Evolutionary conservation across 2,888 invertebrate species (phyloP).

Genomic region (Heliconius sara): DNA sequence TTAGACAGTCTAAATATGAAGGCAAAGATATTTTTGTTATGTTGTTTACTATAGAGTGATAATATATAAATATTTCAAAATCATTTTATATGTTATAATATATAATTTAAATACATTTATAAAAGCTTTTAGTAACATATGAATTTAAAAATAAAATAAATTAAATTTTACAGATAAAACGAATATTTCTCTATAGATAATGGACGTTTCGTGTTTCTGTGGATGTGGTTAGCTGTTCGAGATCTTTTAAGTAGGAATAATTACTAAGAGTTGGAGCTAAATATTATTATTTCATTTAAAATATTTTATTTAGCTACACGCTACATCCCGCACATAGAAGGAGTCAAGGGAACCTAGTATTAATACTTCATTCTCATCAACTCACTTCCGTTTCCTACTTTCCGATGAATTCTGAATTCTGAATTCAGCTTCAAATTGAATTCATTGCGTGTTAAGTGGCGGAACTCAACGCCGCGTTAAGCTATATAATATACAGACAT

Average conservation of each 20-base stretch:
- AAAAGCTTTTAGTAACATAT: constrained; percentile 30
- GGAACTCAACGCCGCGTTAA: background rate
- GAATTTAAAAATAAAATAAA: constrained; percentile 41
- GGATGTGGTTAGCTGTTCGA: constrained; percentile 38
- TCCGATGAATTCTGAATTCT: background rate
- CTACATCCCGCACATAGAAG: background rate
- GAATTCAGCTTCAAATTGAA: no score
- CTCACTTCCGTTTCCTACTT: background rate
- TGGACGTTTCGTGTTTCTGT: constrained; percentile 48
- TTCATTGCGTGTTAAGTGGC: background rate
- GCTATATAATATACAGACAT: background rate
- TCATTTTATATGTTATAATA: background rate
- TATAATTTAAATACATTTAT: background rate
- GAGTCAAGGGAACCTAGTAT: background rate
- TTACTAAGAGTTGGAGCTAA: background rate
- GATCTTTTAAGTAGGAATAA: constrained; percentile 30
- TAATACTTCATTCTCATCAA: background rate
- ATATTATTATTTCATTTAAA: background rate
- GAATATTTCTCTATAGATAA: constrained; percentile 45
- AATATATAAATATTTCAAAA: background rate
- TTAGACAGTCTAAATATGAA: background rate
- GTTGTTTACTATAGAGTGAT: background rate
- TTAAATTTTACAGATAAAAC: constrained; percentile 40
- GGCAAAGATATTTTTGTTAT: background rate
- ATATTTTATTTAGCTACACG: no score